A percentile compares a stretch with the other conserved stretches of the same genome.
Conservation (phyloP, 2,113 vertebrate species). For the Zosterops japonicus region DNA sequence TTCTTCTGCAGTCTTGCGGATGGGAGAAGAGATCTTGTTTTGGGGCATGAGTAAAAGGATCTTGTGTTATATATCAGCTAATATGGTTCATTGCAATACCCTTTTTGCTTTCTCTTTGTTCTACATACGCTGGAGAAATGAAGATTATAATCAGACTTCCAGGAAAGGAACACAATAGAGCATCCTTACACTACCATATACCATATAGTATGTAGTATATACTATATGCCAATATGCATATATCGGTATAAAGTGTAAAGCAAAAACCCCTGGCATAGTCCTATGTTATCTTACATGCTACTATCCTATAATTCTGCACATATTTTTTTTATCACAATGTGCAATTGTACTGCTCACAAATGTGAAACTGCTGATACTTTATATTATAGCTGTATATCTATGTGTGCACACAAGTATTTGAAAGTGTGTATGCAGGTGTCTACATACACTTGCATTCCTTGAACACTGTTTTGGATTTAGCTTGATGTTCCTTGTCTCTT, state of each 20-base stretch:
- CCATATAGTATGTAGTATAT: no score
- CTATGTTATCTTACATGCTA: neutral
- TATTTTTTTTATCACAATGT: neutral
- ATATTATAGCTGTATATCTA: neutral
- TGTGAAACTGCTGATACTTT: neutral
- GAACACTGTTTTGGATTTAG: neutral
- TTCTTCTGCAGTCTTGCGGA: neutral
- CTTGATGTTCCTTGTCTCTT: neutral
- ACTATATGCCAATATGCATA: no score
- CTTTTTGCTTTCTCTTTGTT: neutral
- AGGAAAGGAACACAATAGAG: neutral
- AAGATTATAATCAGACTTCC: neutral
- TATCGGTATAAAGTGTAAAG: neutral
- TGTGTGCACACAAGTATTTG: rapidly evolving
- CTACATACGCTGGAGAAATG: neutral
- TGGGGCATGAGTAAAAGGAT: neutral
- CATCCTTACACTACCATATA: neutral
- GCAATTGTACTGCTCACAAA: neutral
- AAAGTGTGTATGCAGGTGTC: rapidly evolving
- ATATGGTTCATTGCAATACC: neutral
- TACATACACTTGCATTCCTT: neutral
- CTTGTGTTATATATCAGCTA: neutral
- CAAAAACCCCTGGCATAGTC: neutral
- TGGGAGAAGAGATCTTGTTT: neutral
- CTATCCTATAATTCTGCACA: neutral